These are phyloP conservation scores for Periparus ater DNA, from an alignment of 2,797 vertebrate genomes.

Conservation along the genomic window DNA sequence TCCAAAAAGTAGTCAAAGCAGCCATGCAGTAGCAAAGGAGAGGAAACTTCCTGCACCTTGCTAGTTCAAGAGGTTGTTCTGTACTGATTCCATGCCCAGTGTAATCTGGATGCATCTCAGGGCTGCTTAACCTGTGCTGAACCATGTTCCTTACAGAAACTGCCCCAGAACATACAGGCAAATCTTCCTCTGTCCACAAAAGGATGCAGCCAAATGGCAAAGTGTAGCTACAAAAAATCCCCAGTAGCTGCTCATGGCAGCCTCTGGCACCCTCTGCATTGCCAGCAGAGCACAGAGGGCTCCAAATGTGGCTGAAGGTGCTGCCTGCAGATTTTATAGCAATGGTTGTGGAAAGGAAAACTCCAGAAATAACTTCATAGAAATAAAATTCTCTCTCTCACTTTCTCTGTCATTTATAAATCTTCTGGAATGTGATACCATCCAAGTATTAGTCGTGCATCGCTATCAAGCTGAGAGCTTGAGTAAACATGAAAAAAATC, in stretches of 20 bases:
- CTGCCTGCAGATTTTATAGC: neutral
- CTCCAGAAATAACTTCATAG: neutral
- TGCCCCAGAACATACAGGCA: neutral
- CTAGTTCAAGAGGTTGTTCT: neutral
- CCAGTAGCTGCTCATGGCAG: neutral
- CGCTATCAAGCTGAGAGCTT: constrained; percentile 20
- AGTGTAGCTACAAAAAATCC: neutral
- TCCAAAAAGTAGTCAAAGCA: neutral
- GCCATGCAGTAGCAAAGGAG: neutral
- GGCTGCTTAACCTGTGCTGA: neutral
- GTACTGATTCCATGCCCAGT: neutral
- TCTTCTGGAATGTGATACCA: neutral
- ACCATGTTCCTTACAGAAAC: neutral
- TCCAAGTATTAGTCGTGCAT: neutral
- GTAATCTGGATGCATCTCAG: neutral
- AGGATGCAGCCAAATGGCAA: neutral
- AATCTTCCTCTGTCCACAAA: neutral
- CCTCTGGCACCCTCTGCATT: neutral
- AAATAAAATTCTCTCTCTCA: neutral
- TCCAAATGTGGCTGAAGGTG: neutral
- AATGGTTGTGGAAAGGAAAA: neutral
- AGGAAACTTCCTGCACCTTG: neutral
- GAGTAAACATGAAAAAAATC: constrained; percentile 34
- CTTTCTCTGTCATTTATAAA: neutral
- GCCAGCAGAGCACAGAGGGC: neutral